Evolutionary conservation across 2,888 invertebrate species (phyloP).

Genomic region (Rhagium mordax): DNA sequence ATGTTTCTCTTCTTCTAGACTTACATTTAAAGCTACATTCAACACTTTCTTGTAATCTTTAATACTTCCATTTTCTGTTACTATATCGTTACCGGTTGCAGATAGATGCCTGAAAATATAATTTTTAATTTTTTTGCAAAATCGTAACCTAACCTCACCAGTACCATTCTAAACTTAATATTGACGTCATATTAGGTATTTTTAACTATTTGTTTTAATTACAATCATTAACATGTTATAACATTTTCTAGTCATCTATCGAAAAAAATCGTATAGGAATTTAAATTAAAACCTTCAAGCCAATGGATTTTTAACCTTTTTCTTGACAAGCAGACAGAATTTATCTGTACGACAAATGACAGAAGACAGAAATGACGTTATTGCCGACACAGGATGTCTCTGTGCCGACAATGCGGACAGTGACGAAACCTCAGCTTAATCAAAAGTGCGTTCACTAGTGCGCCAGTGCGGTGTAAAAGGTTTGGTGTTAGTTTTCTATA

Average conservation of each 20-base stretch:
- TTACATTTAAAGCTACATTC: constrained; percentile 81
- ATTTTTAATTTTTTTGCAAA: constrained; percentile 10
- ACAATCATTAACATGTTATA: background rate
- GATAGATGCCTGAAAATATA: constrained; percentile 79
- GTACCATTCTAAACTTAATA: constrained; percentile 60
- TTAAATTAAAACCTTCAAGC: background rate
- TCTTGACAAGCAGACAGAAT: background rate
- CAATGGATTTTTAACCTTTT: background rate
- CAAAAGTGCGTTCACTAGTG: too few species aligned
- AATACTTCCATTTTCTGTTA: constrained; percentile 77
- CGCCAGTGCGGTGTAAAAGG: too few species aligned
- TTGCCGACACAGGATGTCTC: too few species aligned
- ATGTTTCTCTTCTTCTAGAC: constrained; percentile 62
- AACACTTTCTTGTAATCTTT: constrained; percentile 77
- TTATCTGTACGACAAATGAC: too few species aligned
- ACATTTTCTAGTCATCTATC: background rate
- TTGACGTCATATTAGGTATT: constrained; percentile 38
- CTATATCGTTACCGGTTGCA: constrained; percentile 78
- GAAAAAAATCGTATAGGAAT: background rate
- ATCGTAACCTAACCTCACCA: constrained; percentile 24
- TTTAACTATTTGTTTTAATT: background rate
- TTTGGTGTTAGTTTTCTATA: too few species aligned
- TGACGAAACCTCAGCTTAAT: too few species aligned
- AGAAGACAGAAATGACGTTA: background rate
- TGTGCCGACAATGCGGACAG: too few species aligned